Conservation (phyloP, 2,797 vertebrate genomes). For the Platalea minor region DNA sequence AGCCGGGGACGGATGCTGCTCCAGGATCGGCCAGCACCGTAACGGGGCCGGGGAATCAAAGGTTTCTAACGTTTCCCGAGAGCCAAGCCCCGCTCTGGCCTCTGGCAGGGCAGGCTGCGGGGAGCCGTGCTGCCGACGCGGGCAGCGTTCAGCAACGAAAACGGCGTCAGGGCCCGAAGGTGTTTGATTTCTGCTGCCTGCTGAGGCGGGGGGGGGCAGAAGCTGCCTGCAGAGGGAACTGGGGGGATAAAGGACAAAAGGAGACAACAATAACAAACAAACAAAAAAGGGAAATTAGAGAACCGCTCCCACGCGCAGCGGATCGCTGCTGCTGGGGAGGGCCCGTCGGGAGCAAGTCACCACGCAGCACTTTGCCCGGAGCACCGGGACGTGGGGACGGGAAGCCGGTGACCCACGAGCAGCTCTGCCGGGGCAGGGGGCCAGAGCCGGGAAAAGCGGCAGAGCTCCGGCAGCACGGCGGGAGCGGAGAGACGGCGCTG, state of each 20-base stretch:
- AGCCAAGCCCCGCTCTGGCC: background rate
- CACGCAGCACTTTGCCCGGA: background rate
- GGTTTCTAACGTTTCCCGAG: background rate
- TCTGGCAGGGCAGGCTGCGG: background rate
- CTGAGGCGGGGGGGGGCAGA: background rate
- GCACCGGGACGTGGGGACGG: background rate
- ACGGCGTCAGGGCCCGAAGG: background rate
- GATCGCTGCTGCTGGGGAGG: background rate
- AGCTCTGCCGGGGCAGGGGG: background rate
- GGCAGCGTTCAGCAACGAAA: background rate
- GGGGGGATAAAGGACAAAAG: background rate
- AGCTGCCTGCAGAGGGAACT: background rate
- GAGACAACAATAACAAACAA: background rate
- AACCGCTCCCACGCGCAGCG: background rate
- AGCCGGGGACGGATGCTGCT: fast-evolving
- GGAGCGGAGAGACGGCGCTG: background rate
- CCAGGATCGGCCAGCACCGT: fast-evolving
- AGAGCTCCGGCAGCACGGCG: background rate
- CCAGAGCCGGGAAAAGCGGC: background rate
- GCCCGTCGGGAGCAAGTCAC: background rate
- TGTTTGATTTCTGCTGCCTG: constrained; percentile 10
- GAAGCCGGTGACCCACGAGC: background rate
- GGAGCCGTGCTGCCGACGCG: background rate
- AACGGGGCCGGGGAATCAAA: fast-evolving
- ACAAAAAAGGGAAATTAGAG: background rate